Conservation (phyloP, 2,888 invertebrate genomes). For the Dasysyrphus tricinctus region DNA sequence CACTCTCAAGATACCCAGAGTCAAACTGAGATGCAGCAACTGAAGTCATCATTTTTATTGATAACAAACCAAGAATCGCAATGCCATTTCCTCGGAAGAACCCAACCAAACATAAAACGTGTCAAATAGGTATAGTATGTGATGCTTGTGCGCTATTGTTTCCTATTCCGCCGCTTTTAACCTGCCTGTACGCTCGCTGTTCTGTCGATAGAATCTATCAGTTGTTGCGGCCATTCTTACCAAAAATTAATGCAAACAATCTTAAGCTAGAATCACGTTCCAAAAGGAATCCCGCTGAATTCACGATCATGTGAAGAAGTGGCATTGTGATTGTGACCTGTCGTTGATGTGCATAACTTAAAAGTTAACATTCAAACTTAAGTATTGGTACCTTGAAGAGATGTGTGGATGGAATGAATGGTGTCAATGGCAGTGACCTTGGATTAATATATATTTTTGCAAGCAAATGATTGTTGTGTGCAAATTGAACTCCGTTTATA, state of each 20-base stretch:
- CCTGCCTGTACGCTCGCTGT: not conserved
- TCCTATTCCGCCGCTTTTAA: slow-evolving; percentile 14
- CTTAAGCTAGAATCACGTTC: slow-evolving; percentile 64
- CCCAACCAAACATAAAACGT: slow-evolving; percentile 45
- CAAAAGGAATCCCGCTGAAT: slow-evolving; percentile 63
- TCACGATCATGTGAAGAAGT: slow-evolving; percentile 47
- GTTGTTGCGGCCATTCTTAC: slow-evolving; percentile 24
- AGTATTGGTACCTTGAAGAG: not conserved
- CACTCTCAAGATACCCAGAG: not conserved
- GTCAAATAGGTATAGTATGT: slow-evolving; percentile 19
- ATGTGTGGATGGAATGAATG: slow-evolving; percentile 32
- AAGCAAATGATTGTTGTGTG: not conserved
- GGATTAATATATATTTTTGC: slow-evolving; percentile 18
- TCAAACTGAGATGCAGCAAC: not conserved
- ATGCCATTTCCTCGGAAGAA: slow-evolving; percentile 15
- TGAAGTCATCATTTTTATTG: slow-evolving; percentile 14
- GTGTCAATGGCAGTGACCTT: slow-evolving; percentile 65
- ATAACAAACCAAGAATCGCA: slow-evolving; percentile 9
- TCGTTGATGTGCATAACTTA: slow-evolving; percentile 36
- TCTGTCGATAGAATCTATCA: slow-evolving; percentile 56
- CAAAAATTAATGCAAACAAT: slow-evolving; percentile 72
- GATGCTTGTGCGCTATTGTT: slow-evolving; percentile 27
- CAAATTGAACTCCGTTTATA: not conserved
- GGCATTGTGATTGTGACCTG: slow-evolving; percentile 55
- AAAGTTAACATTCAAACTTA: slow-evolving; percentile 19